Evolutionary conservation across 1,140 invertebrate species (phyloP).

Genomic region (Drosophila repleta): DNA sequence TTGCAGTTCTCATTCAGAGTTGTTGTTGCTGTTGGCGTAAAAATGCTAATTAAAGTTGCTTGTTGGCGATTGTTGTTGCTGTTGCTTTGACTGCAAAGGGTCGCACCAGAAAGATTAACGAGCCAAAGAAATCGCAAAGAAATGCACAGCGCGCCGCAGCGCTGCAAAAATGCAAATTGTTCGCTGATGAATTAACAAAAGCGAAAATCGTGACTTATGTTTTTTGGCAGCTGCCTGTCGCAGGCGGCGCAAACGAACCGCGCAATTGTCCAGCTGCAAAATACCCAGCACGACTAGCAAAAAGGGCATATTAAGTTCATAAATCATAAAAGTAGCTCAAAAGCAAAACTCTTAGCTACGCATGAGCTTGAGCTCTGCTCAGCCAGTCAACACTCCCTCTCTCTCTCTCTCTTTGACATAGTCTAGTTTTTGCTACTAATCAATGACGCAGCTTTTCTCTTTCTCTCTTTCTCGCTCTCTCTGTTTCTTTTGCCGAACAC

Average conservation of each 20-base stretch:
- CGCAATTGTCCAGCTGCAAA: conserved; percentile 44
- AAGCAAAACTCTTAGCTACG: not conserved
- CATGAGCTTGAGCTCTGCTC: conserved; percentile 5
- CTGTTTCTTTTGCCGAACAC: conserved; percentile 53
- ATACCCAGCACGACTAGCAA: conserved; percentile 1
- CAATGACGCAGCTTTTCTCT: conserved; percentile 73
- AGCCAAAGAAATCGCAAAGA: conserved; percentile 77
- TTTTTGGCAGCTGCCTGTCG: conserved; percentile 80
- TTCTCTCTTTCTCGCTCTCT: too few species aligned
- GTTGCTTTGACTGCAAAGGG: conserved; percentile 48
- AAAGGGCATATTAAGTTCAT: conserved; percentile 10
- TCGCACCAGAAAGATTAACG: conserved; percentile 74
- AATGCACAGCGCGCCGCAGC: conserved; percentile 57
- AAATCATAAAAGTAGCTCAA: not conserved
- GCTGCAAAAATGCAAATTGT: conserved; percentile 79
- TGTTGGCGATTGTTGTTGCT: conserved; percentile 50
- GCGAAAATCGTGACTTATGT: conserved; percentile 83
- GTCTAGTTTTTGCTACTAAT: conserved; percentile 73
- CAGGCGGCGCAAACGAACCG: conserved; percentile 38
- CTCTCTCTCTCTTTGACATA: conserved; percentile 11
- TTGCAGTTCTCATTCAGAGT: conserved; percentile 41
- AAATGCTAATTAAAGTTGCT: conserved; percentile 81
- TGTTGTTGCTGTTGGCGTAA: conserved; percentile 63
- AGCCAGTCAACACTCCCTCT: not conserved
- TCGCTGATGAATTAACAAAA: conserved; percentile 83